These are phyloP conservation scores for Sandelia bainsii DNA, from an alignment of 2,797 vertebrate genomes.

Conservation along the genomic window DNA sequence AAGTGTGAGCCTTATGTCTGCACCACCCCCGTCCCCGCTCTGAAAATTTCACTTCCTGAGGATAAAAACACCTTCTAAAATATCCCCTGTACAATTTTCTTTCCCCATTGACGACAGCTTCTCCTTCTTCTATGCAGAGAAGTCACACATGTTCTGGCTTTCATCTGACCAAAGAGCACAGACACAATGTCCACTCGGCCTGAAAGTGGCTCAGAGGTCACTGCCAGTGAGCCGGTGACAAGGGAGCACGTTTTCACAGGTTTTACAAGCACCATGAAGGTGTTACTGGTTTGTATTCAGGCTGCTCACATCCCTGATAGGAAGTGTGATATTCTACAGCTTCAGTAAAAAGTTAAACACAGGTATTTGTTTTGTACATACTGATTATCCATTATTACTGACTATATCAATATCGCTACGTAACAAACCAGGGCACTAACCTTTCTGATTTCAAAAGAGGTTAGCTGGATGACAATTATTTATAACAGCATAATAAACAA, in stretches of 20 bases:
- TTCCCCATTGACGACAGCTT: slow-evolving; percentile 24
- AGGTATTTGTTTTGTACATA: neutral
- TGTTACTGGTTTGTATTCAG: slow-evolving; percentile 20
- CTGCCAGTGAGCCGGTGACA: slow-evolving; percentile 13
- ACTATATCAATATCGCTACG: no score
- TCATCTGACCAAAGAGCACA: neutral
- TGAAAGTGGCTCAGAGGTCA: slow-evolving; percentile 38
- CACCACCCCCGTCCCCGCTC: slow-evolving; percentile 40
- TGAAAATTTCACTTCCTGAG: slow-evolving; percentile 50
- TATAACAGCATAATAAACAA: slow-evolving; percentile 2
- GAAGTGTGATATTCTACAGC: slow-evolving; percentile 4
- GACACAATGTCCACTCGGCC: neutral
- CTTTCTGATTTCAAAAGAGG: no score
- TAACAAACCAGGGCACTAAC: no score
- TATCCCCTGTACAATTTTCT: slow-evolving; percentile 37
- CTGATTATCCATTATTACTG: no score
- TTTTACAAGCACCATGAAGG: slow-evolving; percentile 48
- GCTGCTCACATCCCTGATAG: slow-evolving; percentile 1
- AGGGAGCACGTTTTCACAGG: slow-evolving; percentile 30
- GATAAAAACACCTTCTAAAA: slow-evolving; percentile 69
- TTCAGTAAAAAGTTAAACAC: neutral
- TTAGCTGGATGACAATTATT: slow-evolving; percentile 3
- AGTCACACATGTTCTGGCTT: neutral
- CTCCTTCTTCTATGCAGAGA: slow-evolving; percentile 13
- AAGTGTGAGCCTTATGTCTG: slow-evolving; percentile 37